Evolutionary conservation across 1,140 invertebrate species (phyloP).

Genomic region (Subanguina moxae): DNA sequence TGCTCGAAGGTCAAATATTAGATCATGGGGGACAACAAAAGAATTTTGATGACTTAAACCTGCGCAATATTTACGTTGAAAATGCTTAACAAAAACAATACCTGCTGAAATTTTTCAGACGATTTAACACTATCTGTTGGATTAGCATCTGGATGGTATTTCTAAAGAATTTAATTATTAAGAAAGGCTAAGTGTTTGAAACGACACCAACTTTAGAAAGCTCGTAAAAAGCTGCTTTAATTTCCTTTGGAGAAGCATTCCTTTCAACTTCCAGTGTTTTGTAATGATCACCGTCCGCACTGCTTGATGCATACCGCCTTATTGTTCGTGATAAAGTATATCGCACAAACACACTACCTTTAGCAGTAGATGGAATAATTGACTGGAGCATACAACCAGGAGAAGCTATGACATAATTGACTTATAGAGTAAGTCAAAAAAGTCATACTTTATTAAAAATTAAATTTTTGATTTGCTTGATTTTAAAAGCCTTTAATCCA

Average conservation of each 20-base stretch:
- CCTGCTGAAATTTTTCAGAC: slow-evolving; percentile 45
- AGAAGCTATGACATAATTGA: neutral
- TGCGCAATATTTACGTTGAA: neutral
- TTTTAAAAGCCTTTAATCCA: too few relatives aligned
- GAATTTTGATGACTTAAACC: too few relatives aligned
- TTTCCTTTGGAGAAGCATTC: slow-evolving; percentile 72
- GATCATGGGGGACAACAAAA: too few relatives aligned
- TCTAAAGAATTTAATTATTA: slow-evolving; percentile 53
- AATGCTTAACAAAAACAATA: slow-evolving; percentile 15
- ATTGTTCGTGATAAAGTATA: neutral
- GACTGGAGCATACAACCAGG: neutral
- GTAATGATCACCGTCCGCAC: slow-evolving; percentile 63
- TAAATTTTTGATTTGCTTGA: too few relatives aligned
- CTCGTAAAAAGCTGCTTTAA: slow-evolving; percentile 84
- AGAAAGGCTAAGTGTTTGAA: neutral
- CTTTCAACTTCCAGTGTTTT: slow-evolving; percentile 74
- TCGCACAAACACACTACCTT: too few relatives aligned
- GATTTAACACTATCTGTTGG: slow-evolving; percentile 61
- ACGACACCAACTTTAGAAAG: slow-evolving; percentile 67
- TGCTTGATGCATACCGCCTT: slow-evolving; percentile 2
- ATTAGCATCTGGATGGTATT: slow-evolving; percentile 82
- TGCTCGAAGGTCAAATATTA: too few relatives aligned
- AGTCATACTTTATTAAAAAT: too few relatives aligned
- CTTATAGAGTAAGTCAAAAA: too few relatives aligned
- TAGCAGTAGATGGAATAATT: neutral